Base-by-base conservation (phyloP, 2,797 vertebrate species). In the Microctenopoma lineatum region DNA sequence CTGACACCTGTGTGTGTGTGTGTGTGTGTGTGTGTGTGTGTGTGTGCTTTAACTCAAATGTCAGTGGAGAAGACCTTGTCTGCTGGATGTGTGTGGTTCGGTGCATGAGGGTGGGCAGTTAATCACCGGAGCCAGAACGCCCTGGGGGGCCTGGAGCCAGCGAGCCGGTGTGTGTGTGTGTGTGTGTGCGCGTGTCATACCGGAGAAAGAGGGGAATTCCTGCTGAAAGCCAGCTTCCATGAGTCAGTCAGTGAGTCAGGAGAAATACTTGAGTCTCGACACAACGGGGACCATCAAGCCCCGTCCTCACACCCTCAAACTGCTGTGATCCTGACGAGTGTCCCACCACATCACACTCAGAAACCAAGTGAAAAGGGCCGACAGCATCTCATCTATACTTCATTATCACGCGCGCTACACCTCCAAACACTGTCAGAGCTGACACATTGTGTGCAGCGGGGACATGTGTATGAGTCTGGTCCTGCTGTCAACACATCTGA, bases 191-290 rank as follows among this genome's bases (percentile, higher is more conserved):
- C 58, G 57, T 50, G 48, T 60, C 13, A 27, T 36, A 18, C 8
- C 54, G 47, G 32, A 59, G 64, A 79, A 26, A 59, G 52, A 70
- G 74, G 80, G 79, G 59, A 76, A 79, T 87, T 87, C 81, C 76
- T 73, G 70, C 62, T 53, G 44, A 42, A 62, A 55, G 42, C 45
- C 39, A 39, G 45, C 50, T 70, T 70, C 53, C 50, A 14, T 88
- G 75, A 88, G 53, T 81, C 79, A 78, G 75, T 42, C 39, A 53
- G 58, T 79, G 70, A 78, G 60, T 88, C 68, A 79, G 75, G 57
- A 75, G 45, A 26, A 74, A 66, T 52, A 16, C 44, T 44, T 4
- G 38, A 18, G 34, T 14, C 26, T 47, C 57, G 47, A 75, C 59
- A 62, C 68, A 56, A 21, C 21, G 16, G 59, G 39, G 64, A 14